Conservation (phyloP, 2,888 invertebrate genomes). For the Eurytoma californica region DNA sequence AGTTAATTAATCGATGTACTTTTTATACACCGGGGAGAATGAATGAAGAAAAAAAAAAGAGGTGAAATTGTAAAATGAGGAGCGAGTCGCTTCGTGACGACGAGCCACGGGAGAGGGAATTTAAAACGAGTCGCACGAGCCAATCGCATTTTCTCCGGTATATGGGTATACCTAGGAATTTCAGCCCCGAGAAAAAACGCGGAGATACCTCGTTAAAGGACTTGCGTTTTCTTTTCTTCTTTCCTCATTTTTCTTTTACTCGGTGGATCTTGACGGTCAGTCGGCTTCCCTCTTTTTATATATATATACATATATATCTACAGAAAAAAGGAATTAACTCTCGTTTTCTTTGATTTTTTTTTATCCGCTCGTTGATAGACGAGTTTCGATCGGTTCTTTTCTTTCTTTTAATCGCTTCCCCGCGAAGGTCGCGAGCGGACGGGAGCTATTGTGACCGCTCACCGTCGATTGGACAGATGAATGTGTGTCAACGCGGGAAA, state of each 20-base stretch:
- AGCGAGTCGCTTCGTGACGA: background rate
- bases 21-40: too few species aligned
- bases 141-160: background rate
- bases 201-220: background rate
- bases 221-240: background rate
- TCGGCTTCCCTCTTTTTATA: too few species aligned
- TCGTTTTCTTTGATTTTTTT: too few species aligned
- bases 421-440: background rate
- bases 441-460: background rate
- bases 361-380: background rate
- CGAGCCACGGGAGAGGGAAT: background rate
- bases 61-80: background rate
- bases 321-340: too few species aligned
- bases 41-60: background rate
- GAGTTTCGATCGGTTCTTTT: background rate
- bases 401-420: background rate
- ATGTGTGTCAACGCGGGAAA: conserved; percentile 4
- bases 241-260: too few species aligned
- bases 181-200: conserved; percentile 3
- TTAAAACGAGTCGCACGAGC: background rate
- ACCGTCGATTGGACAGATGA: background rate
- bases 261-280: too few species aligned
- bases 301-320: too few species aligned
- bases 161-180: background rate
- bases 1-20: background rate